Percentiles rank a stretch among this genome's conserved stretches.
Conservation (phyloP, 2,888 invertebrate species). For the Rhaphigaster nebulosa region DNA sequence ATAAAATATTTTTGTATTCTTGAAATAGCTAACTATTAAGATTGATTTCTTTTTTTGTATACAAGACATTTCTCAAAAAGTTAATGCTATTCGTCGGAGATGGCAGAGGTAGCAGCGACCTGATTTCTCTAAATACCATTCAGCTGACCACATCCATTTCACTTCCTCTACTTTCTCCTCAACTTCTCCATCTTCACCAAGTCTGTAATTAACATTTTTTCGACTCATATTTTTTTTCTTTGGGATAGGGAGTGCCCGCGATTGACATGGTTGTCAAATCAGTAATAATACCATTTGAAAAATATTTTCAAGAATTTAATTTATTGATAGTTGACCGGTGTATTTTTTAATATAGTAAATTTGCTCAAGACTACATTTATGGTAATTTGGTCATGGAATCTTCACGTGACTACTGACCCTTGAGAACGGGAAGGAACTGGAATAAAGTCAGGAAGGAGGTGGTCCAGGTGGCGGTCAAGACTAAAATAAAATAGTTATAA, state of each 20-base stretch:
- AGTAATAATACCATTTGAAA: neutral
- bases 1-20: neutral
- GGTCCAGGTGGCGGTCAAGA: no score
- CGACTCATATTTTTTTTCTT: neutral
- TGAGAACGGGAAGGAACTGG: no score
- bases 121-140: slow-evolving; percentile 56
- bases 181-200: neutral
- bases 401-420: no score
- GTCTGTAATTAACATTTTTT: slow-evolving; percentile 31
- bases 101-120: neutral
- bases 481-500: no score
- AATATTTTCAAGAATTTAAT: neutral
- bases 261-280: neutral
- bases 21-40: neutral
- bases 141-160: slow-evolving; percentile 56
- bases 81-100: neutral
- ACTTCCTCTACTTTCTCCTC: slow-evolving; percentile 53
- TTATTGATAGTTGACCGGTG: no score
- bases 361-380: no score
- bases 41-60: neutral
- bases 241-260: neutral
- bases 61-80: neutral
- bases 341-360: no score
- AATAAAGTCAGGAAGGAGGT: no score
- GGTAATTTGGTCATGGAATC: no score